phyloP scores from a whole-genome alignment of 1,140 invertebrate genomes.

The Pseudomyrmex cubaensis region DNA sequence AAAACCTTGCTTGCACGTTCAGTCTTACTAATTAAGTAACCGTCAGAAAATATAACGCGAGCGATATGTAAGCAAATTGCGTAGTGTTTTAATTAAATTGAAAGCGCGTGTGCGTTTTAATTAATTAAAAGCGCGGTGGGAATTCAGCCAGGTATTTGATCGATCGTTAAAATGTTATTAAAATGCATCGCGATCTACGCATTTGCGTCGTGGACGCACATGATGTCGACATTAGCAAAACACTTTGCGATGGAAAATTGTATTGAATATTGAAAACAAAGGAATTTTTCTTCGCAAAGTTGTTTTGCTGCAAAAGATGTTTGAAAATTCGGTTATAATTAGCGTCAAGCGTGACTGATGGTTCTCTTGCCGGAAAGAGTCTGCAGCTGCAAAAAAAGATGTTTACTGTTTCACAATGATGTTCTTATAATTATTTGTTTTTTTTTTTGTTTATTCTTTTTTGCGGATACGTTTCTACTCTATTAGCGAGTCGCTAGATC shows the following conservation, averaged over 20 bases:
- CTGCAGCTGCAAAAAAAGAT: slow-evolving; percentile 85
- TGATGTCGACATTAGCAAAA: background rate
- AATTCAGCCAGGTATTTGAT: background rate
- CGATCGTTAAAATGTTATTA: background rate
- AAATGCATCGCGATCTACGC: slow-evolving; percentile 1
- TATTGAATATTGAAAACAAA: too few species aligned
- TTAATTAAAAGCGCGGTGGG: background rate
- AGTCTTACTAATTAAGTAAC: background rate
- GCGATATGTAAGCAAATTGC: background rate
- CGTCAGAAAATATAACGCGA: background rate
- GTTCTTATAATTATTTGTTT: background rate
- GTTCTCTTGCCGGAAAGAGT: slow-evolving; percentile 83
- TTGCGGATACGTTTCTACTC: background rate
- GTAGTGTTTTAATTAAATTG: background rate
- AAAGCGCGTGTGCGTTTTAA: background rate
- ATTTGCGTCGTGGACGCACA: background rate
- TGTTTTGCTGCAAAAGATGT: slow-evolving; percentile 21
- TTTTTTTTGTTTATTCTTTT: slow-evolving; percentile 3
- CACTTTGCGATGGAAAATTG: too few species aligned
- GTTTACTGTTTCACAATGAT: slow-evolving; percentile 29
- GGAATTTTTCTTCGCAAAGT: background rate
- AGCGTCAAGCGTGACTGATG: slow-evolving; percentile 82
- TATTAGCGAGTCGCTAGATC: slow-evolving; percentile 28
- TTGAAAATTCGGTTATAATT: slow-evolving; percentile 8
- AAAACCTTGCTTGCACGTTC: background rate